Evolutionary conservation across 2,888 invertebrate genomes (phyloP), one percentile per base, ranked within the genome.

Genomic region (Lasioglossum oenotherae): DNA sequence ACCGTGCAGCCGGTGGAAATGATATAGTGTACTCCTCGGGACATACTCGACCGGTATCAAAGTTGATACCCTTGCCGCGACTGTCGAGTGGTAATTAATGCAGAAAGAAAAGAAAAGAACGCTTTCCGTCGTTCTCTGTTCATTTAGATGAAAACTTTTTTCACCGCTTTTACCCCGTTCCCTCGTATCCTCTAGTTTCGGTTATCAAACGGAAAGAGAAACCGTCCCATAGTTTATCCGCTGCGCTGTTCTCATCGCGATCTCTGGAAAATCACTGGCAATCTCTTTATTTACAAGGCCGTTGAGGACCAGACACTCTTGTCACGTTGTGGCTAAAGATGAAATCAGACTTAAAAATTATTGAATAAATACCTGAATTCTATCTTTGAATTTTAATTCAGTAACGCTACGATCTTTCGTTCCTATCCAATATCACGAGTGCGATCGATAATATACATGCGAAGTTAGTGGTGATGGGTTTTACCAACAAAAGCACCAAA

Each of bases 1-100:
- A 79, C 31, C 44, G 73, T n/a, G 27, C 53, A n/a, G 53, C 38
- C 69, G 76, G 31, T 64, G 71, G 53, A 72, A 67, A n/a, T 35
- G 46, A 49, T 19, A 41, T 35, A 27, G 19, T 27, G 49, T 38
- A 53, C 53, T 78, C 12, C 49, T 44, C 23, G 69, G 49, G 49
- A 69, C 38, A 49, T 38, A 38, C 35, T 78, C 38, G 64, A 46
- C 44, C 49, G 77, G 67, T 46, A 71, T 16, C 46, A 49, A 64
- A 69, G 69, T 67, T 49, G 35, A 53, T 78, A 67, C 38, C 64
- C 60, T 76, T 64, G 64, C 31, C 60, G 41, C 44, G 31, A 31
- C 31, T 46, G 19, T 41, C 41, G 27, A 53, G 57, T 57, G 35
- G 64, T 35, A 35, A 64, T 46, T 46, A 35, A 72, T 27, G 44